phyloP scores from a whole-genome alignment of 2,797 vertebrate species.

The Ctenochaetus hawaiiensis region DNA sequence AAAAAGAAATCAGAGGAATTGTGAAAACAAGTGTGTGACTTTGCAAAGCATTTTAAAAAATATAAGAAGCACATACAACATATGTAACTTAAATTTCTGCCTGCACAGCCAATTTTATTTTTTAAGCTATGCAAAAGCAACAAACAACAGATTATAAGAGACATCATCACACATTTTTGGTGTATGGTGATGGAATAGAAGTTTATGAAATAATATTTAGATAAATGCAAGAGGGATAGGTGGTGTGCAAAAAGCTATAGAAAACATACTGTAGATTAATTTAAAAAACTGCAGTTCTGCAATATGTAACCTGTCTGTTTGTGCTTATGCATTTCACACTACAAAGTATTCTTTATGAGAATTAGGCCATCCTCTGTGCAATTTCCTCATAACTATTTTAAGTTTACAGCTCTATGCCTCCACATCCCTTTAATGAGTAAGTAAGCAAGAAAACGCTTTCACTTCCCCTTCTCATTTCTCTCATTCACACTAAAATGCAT shows the following conservation, averaged over 20 bases:
- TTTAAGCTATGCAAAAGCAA: too few relatives aligned
- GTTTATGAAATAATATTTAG: neutral
- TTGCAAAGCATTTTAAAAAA: slow-evolving; percentile 1
- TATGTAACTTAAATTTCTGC: too few relatives aligned
- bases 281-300: neutral
- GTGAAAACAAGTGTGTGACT: neutral
- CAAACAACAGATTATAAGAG: too few relatives aligned
- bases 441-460: slow-evolving; percentile 32
- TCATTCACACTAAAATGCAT: slow-evolving; percentile 25
- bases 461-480: slow-evolving; percentile 27
- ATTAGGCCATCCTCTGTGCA: neutral
- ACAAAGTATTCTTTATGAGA: neutral
- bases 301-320: neutral
- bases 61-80: neutral
- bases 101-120: too few relatives aligned
- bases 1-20: neutral
- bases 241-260: neutral
- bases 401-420: neutral
- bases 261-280: neutral
- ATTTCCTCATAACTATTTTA: slow-evolving; percentile 24
- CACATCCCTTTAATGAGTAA: slow-evolving; percentile 15
- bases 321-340: neutral
- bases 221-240: neutral
- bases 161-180: too few relatives aligned
- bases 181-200: neutral